These are phyloP conservation scores for Xenopus borealis DNA, from an alignment of 2,113 vertebrate genomes.

Conservation along the genomic window DNA sequence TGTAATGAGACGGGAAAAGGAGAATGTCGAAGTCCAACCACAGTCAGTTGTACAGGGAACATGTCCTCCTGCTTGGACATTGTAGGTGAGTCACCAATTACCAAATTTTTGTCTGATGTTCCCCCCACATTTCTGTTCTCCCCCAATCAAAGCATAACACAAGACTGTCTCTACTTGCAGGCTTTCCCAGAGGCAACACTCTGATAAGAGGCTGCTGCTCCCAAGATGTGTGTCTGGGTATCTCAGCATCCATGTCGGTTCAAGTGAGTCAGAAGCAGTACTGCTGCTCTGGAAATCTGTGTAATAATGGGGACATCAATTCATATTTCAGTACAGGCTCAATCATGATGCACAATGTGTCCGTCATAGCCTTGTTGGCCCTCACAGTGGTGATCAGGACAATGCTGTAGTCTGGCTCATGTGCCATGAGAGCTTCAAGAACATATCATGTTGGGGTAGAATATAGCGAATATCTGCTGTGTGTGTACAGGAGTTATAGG, in stretches of 20 bases:
- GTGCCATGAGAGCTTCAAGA: neutral
- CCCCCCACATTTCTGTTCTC: neutral
- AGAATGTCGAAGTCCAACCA: neutral
- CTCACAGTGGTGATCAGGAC: neutral
- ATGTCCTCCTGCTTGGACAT: conserved; percentile 24
- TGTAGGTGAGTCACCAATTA: conserved; percentile 12
- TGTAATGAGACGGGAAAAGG: conserved; percentile 32
- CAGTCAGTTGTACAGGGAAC: neutral
- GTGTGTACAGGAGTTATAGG: no score
- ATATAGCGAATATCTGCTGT: no score
- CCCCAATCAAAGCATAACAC: no score
- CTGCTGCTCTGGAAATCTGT: conserved; percentile 28
- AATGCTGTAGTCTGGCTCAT: neutral
- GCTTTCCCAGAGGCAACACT: conserved; percentile 13
- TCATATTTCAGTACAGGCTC: neutral
- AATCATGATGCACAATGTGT: neutral
- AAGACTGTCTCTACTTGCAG: conserved; percentile 6
- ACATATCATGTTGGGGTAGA: neutral
- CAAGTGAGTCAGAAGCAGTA: conserved; percentile 15
- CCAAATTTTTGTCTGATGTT: neutral
- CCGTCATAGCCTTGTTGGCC: neutral
- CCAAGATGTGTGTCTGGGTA: conserved; percentile 14
- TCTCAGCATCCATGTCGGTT: neutral
- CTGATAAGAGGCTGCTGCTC: conserved; percentile 23
- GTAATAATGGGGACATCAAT: conserved; percentile 5